phyloP scores from a whole-genome alignment of 2,113 vertebrate genomes.

The Helogale parvula region DNA sequence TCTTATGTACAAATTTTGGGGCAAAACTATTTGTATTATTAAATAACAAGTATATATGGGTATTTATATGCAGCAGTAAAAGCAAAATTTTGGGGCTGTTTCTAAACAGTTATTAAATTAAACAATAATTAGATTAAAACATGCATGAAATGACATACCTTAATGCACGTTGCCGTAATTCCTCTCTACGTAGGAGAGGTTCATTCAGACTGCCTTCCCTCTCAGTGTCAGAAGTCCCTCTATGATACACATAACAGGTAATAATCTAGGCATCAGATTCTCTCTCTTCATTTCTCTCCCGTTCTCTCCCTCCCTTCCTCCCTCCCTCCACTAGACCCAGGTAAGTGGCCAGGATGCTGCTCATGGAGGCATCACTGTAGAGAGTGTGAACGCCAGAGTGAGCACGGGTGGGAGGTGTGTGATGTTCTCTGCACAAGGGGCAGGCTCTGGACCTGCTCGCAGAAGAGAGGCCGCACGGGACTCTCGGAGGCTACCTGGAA shows the following conservation, averaged over 20 bases:
- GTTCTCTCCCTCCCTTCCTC: background rate
- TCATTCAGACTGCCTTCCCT: background rate
- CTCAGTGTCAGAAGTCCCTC: background rate
- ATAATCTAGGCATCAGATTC: background rate
- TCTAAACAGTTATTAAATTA: background rate
- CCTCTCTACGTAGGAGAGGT: background rate
- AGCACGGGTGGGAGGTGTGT: background rate
- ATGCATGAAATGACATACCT: background rate
- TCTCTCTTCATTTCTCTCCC: background rate
- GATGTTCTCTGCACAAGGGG: background rate
- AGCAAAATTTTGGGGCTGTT: background rate
- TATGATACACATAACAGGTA: fast-evolving
- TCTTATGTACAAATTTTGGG: background rate
- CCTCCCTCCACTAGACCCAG: background rate
- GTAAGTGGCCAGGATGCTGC: background rate
- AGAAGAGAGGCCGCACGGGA: background rate
- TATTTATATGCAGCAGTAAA: background rate
- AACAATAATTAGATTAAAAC: background rate
- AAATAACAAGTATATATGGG: background rate
- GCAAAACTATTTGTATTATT: background rate
- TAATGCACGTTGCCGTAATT: background rate
- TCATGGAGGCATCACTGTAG: background rate
- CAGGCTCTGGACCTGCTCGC: background rate
- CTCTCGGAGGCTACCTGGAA: background rate
- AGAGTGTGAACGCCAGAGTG: background rate